A percentile compares a stretch with the other conserved stretches of the same genome.
phyloP scores from a whole-genome alignment of 1,140 invertebrate species.

The Chironomus striatipennis region DNA sequence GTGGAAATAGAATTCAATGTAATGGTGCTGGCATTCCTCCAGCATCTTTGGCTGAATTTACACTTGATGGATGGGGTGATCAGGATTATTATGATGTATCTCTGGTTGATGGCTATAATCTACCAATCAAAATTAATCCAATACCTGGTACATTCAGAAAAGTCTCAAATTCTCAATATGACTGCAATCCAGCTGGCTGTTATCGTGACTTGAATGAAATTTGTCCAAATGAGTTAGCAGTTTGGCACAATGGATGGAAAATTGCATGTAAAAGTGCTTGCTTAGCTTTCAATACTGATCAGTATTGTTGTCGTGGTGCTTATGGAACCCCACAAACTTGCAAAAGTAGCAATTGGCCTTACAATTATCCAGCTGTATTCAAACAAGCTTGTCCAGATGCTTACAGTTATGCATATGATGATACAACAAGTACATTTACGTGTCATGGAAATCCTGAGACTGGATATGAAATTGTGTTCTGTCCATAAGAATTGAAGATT shows the following conservation, averaged over 20 bases:
- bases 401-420: not conserved
- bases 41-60: conserved; percentile 42
- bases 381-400: not conserved
- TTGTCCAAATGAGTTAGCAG: not conserved
- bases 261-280: not conserved
- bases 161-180: not conserved
- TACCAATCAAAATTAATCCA: conserved; percentile 26
- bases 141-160: not conserved
- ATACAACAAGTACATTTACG: not conserved
- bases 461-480: not conserved
- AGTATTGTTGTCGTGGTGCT: not conserved
- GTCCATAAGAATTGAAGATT: not conserved
- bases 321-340: not conserved
- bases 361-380: not conserved
- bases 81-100: conserved; percentile 43
- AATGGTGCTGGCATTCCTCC: conserved; percentile 41
- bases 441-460: not conserved
- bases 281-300: not conserved
- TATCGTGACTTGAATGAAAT: not conserved
- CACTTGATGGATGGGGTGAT: conserved; percentile 35
- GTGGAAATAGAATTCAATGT: conserved; percentile 27
- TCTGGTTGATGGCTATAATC: conserved; percentile 43
- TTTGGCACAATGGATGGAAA: not conserved
- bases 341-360: not conserved
- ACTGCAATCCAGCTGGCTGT: not conserved